Evolutionary conservation across 2,888 invertebrate genomes (phyloP).

Genomic region (Cosmopolites sordidus): DNA sequence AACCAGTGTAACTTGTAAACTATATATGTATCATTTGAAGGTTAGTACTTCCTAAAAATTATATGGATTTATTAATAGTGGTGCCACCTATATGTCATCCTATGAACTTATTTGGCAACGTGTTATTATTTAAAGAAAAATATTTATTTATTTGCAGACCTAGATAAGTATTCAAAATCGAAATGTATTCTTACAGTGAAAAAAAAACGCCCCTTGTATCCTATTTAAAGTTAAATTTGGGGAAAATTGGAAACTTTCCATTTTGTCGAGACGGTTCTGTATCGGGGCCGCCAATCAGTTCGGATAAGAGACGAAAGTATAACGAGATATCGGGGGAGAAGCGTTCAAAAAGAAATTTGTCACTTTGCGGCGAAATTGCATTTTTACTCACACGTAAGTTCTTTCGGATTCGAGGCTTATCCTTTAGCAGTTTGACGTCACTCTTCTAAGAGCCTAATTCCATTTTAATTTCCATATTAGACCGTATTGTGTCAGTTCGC

Average conservation of each 20-base stretch:
- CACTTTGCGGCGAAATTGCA: slow-evolving; percentile 26
- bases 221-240: slow-evolving; percentile 2
- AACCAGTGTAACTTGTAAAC: too few species aligned
- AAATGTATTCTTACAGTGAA: too few species aligned
- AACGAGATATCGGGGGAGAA: slow-evolving; percentile 26
- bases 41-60: too few species aligned
- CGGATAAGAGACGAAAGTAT: slow-evolving; percentile 22
- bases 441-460: slow-evolving; percentile 24
- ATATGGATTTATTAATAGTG: too few species aligned
- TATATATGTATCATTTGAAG: too few species aligned
- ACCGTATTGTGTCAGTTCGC: slow-evolving; percentile 8
- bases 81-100: too few species aligned
- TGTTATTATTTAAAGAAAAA: too few species aligned
- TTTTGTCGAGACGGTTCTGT: slow-evolving; percentile 15
- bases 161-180: too few species aligned
- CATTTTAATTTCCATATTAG: slow-evolving; percentile 25
- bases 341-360: slow-evolving; percentile 29
- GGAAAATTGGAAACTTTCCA: slow-evolving; percentile 4
- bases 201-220: too few species aligned
- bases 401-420: slow-evolving; percentile 24
- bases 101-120: too few species aligned
- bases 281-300: slow-evolving; percentile 19
- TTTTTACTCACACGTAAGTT: slow-evolving; percentile 28
- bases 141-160: too few species aligned
- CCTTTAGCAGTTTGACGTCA: slow-evolving; percentile 26